Percentiles rank a stretch among this genome's conserved stretches.
Conservation (phyloP, 1,140 invertebrate genomes). For the Drosophila quadrilineata region DNA sequence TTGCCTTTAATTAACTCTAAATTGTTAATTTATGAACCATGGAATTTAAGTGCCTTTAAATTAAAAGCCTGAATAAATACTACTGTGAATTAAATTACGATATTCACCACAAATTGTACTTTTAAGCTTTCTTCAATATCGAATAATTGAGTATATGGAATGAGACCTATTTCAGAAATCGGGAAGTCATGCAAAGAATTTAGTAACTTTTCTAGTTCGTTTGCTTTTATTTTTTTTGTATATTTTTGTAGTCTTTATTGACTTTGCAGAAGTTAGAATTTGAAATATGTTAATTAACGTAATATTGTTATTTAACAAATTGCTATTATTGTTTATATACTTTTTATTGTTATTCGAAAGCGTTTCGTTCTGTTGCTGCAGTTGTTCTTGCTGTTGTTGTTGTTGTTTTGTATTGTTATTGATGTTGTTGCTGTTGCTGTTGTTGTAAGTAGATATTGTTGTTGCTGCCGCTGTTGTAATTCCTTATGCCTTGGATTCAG, state of each 20-base stretch:
- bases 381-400: slow-evolving; percentile 71
- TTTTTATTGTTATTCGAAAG: slow-evolving; percentile 80
- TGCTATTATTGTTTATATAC: too few species aligned
- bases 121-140: slow-evolving; percentile 17
- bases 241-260: slow-evolving; percentile 70
- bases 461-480: slow-evolving; percentile 30
- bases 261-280: slow-evolving; percentile 70
- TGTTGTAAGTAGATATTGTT: slow-evolving; percentile 57
- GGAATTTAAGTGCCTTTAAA: slow-evolving; percentile 71
- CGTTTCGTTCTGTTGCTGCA: slow-evolving; percentile 80
- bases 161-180: background rate
- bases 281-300: slow-evolving; percentile 55
- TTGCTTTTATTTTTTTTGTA: slow-evolving; percentile 65
- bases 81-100: too few species aligned
- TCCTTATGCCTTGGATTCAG: slow-evolving; percentile 76
- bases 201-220: slow-evolving; percentile 77
- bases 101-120: too few species aligned
- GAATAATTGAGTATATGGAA: too few species aligned
- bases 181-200: background rate
- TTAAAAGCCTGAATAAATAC: slow-evolving; percentile 52
- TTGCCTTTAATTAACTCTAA: slow-evolving; percentile 30
- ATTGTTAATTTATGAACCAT: slow-evolving; percentile 73
- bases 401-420: slow-evolving; percentile 54
- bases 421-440: slow-evolving; percentile 54
- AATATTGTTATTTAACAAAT: slow-evolving; percentile 69